These are phyloP conservation scores for Drosophila koepferae DNA, from an alignment of 2,888 invertebrate genomes.

Conservation along the genomic window DNA sequence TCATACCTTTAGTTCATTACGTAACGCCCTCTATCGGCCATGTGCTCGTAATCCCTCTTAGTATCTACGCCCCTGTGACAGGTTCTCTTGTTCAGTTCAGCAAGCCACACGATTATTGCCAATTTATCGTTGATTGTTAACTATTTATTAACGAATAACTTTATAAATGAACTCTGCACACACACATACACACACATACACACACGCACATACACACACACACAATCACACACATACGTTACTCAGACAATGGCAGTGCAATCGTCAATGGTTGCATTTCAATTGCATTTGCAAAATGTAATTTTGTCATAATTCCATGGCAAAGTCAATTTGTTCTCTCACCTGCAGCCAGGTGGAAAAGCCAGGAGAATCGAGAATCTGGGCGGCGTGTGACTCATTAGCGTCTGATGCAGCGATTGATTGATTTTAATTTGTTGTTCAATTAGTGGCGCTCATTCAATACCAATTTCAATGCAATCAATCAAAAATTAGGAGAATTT, in stretches of 20 bases:
- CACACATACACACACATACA: conserved; percentile 18
- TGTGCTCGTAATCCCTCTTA: background rate
- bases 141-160: conserved; percentile 78
- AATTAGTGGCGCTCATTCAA: conserved; percentile 68
- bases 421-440: conserved; percentile 77
- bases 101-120: conserved; percentile 51
- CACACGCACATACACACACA: conserved; percentile 11
- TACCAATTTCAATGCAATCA: conserved; percentile 53
- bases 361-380: background rate
- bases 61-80: conserved; percentile 30
- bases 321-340: conserved; percentile 3
- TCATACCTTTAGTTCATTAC: background rate
- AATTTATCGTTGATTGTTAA: conserved; percentile 76
- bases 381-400: conserved; percentile 44
- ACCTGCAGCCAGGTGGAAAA: conserved; percentile 1
- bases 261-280: conserved; percentile 37
- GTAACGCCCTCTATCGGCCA: background rate
- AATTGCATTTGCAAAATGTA: conserved; percentile 59
- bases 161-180: conserved; percentile 59
- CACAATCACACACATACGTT: background rate
- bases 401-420: conserved; percentile 39
- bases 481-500: conserved; percentile 44
- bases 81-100: conserved; percentile 23
- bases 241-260: conserved; percentile 18
- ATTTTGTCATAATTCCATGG: conserved; percentile 62